A percentile compares a stretch with the other conserved stretches of the same genome.
Evolutionary conservation across 2,797 vertebrate genomes (phyloP).

Genomic region (Periparus ater): DNA sequence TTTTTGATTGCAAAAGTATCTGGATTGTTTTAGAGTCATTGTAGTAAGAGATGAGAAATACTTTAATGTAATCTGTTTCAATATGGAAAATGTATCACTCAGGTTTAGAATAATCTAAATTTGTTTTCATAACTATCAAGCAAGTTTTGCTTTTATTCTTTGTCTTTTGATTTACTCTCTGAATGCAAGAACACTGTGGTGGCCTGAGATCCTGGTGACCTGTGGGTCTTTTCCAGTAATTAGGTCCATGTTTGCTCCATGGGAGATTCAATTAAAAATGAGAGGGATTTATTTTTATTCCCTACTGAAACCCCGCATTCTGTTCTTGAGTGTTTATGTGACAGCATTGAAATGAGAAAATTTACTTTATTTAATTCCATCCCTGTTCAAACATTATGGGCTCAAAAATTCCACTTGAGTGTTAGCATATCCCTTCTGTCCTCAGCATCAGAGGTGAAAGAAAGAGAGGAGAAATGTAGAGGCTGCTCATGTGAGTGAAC

Average conservation of each 20-base stretch:
- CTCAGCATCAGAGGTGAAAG: not conserved
- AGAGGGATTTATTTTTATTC: not conserved
- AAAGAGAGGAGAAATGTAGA: not conserved
- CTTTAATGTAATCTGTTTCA: not conserved
- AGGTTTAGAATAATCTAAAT: not conserved
- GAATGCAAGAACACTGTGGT: not conserved
- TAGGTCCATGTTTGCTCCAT: conserved; percentile 7
- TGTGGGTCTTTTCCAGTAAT: conserved; percentile 13
- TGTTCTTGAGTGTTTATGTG: not conserved
- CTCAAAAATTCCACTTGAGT: not conserved
- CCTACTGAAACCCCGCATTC: not conserved
- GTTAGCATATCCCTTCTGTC: not conserved
- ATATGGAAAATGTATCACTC: not conserved
- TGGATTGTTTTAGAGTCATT: not conserved
- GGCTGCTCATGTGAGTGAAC: not conserved
- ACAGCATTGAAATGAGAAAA: not conserved
- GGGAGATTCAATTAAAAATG: conserved; percentile 29
- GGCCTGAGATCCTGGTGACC: conserved; percentile 9
- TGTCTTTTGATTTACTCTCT: not conserved
- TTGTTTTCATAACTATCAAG: not conserved
- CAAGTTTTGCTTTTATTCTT: not conserved
- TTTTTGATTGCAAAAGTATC: not conserved
- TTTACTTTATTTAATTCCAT: not conserved
- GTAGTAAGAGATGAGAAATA: not conserved
- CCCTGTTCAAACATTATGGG: not conserved